Conservation (phyloP, 2,113 vertebrate species). For the Mungos mungo region DNA sequence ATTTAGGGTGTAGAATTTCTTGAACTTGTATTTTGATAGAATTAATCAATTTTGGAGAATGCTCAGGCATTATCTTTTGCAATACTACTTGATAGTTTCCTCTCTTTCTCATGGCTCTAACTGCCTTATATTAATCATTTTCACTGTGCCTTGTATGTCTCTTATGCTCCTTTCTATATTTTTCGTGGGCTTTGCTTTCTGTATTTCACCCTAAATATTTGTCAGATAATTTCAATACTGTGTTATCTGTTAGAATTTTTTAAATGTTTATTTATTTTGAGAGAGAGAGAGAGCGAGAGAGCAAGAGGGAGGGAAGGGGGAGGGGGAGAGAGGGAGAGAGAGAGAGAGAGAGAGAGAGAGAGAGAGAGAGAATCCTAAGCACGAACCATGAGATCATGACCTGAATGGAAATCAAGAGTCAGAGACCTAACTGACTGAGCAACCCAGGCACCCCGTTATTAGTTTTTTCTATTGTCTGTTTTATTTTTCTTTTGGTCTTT, state of each 20-base stretch:
- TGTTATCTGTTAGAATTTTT: neutral
- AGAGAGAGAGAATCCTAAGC: too few species aligned
- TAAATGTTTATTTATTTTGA: too few species aligned
- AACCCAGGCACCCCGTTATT: too few species aligned
- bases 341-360: too few species aligned
- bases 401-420: too few species aligned
- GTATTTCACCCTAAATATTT: neutral
- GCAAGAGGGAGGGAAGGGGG: too few species aligned
- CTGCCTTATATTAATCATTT: neutral
- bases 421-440: too few species aligned
- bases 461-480: neutral
- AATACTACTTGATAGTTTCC: neutral
- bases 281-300: too few species aligned
- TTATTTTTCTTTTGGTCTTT: neutral
- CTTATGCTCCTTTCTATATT: neutral
- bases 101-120: neutral
- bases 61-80: neutral
- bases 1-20: neutral
- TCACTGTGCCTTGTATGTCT: neutral
- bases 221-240: neutral
- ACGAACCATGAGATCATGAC: too few species aligned
- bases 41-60: neutral
- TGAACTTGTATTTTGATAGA: neutral
- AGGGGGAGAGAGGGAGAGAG: too few species aligned
- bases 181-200: neutral